Evolutionary conservation across 2,113 vertebrate genomes (phyloP), one percentile per base, ranked within the genome.

Genomic region (Rousettus leschenaultii): DNA sequence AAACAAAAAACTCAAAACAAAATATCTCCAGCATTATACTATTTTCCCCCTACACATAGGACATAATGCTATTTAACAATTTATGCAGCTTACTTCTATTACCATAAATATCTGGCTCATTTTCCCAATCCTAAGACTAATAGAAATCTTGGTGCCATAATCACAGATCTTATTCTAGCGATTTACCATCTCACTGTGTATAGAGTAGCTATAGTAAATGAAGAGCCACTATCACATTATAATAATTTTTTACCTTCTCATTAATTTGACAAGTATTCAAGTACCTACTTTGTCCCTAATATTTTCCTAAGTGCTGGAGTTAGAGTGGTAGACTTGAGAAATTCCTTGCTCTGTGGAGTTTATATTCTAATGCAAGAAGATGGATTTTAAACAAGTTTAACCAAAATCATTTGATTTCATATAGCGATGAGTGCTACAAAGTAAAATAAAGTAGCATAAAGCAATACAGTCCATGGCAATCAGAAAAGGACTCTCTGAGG

Each of bases 301-400:
- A 53, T 10, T 51, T 19, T 85, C 51, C 53, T 70, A 79, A 91
- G 53, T 19, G 40, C 68, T 73, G 77, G 43, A 2, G 28, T 75
- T 75, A 33, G 59, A 61, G 55, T 45, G 26, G 33, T 51, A 45
- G 68, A 48, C 66, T 87, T 73, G 55, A 84, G 78, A 59, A 78
- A 43, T 79, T 73, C 40, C 77, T 66, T 43, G n/a, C 30, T 33
- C 14, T 53, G 10, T 85, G 78, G 40, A 86, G 61, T 48, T 51
- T 90, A 55, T 26, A 40, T 93, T 65, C 68, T 77, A 90, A 28
- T 40, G 26, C 26, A 35, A 6, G 28, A 87, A 87, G 70, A 53
- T 33, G 57, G 77, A 33, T 65, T 78, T 95, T 38, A 84, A 84
- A 94, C 30, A 94, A 78, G 21, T 94, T 87, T 43, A 91, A 87